Evolutionary conservation across 2,797 vertebrate species (phyloP), one percentile per base, ranked within the genome.

Genomic region (Tadarida brasiliensis): DNA sequence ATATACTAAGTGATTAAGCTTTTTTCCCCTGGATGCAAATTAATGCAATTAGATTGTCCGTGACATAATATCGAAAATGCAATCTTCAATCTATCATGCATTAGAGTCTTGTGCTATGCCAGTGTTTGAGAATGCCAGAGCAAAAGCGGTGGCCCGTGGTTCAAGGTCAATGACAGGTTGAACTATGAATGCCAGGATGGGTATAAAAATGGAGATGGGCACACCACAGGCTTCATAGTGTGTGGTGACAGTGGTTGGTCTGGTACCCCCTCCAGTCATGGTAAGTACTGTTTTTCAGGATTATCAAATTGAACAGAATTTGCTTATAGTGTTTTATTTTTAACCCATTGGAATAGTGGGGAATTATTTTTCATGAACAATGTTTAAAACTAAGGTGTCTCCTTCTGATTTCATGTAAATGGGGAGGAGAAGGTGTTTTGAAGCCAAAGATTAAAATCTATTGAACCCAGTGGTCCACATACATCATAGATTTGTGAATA

Each of bases 241-340:
- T 98, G 98, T 93, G 67, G 0, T 49, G 0, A 11, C 5, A 8
- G 96, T 1, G 98, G 98, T 85, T 98, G 98, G 98, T 96, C 47
- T 19, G 95, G 96, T 68, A 33, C 0, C 0, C 95, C 98, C 2
- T 0, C 26, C 3, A 98, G 98, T 61, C 73, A 4, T 0, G 85
- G 98, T 98, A 87, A 95, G 97, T 80, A 49, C 6, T 73, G 2
- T 0, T 56, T 24, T 56, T 65, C 28, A 65, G 14, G 15, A 57
- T 35, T 19, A 22, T 28, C 47, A 11, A 7, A 22, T 59, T 59
- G 2, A 61, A 30, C 4, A 61, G 20, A 20, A 54, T 19, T 3
- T n/a, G 7, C 39, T 39, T 39, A 39, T 39, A 39, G 39, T 39
- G 39, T 39, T 39, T 39, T 39, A 39, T 4, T 4, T 39, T 39